phyloP scores from a whole-genome alignment of 2,113 vertebrate species.

The Tylochromis polylepis region DNA sequence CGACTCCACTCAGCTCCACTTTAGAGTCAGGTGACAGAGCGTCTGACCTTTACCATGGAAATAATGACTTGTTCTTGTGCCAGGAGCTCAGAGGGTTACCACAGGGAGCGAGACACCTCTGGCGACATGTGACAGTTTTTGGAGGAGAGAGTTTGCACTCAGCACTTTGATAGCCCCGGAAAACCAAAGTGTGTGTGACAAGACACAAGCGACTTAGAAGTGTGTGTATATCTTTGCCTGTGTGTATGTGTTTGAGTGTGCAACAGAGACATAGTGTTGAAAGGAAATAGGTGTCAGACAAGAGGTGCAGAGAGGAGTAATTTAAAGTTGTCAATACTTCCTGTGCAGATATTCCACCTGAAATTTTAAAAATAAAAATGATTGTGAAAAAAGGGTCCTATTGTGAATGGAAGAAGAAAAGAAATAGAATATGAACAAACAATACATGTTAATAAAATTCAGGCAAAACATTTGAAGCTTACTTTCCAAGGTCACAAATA shows the following conservation, averaged over 20 bases:
- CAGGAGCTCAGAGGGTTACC: constrained; percentile 56
- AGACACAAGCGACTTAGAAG: constrained; percentile 50
- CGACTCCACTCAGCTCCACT: constrained; percentile 55
- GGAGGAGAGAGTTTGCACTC: constrained; percentile 63
- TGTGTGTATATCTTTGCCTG: constrained; percentile 31
- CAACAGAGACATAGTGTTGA: constrained; percentile 43
- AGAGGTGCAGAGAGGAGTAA: constrained; percentile 42
- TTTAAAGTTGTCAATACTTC: constrained; percentile 58
- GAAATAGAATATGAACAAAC: not conserved
- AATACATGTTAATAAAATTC: not conserved
- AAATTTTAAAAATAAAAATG: not conserved
- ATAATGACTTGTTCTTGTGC: constrained; percentile 72
- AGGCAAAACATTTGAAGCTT: not conserved
- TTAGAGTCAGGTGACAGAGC: constrained; percentile 65
- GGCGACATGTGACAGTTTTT: constrained; percentile 67
- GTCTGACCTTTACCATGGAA: constrained; percentile 71
- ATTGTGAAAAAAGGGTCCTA: not conserved
- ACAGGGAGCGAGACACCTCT: constrained; percentile 62
- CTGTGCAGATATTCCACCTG: constrained; percentile 28
- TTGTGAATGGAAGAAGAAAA: not conserved
- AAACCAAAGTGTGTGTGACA: constrained; percentile 68
- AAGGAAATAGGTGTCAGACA: constrained; percentile 62
- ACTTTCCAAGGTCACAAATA: not conserved
- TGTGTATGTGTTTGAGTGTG: constrained; percentile 11
- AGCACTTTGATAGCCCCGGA: constrained; percentile 65